Percentiles rank a stretch among this genome's conserved stretches.
These are phyloP conservation scores for Premnoplex brunnescens DNA, from an alignment of 2,797 vertebrate species.

Conservation along the genomic window DNA sequence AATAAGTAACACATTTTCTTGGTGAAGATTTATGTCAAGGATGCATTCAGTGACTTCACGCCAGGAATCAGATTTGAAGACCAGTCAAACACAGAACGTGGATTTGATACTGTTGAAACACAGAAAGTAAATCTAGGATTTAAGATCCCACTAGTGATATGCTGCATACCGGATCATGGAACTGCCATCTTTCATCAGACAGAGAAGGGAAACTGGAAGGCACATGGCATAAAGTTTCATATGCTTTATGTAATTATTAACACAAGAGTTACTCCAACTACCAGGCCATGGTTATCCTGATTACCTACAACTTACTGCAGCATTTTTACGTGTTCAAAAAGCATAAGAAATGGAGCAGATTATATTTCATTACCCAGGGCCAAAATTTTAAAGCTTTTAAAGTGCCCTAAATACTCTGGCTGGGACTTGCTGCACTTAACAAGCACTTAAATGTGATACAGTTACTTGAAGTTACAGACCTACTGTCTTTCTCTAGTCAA, in stretches of 20 bases:
- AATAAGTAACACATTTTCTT: background rate
- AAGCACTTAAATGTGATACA: background rate
- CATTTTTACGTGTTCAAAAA: background rate
- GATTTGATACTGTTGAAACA: background rate
- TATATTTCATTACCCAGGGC: background rate
- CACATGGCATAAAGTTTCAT: background rate
- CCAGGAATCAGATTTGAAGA: background rate
- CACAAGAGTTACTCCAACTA: background rate
- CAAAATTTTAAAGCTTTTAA: conserved; percentile 1
- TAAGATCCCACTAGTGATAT: background rate
- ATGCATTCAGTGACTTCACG: background rate
- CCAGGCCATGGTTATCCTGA: background rate
- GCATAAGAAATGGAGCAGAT: background rate
- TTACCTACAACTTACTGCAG: background rate
- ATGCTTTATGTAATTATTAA: background rate
- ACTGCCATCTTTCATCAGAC: background rate
- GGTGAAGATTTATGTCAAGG: background rate
- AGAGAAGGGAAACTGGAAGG: background rate
- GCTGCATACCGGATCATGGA: background rate
- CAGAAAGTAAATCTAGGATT: background rate
- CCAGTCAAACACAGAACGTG: background rate
- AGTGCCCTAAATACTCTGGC: background rate
- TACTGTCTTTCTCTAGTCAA: background rate
- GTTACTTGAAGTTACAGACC: background rate
- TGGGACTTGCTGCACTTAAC: background rate